Evolutionary conservation across 2,797 vertebrate genomes (phyloP), one percentile per base, ranked within the genome.

Genomic region (Sebastes matsubarae): DNA sequence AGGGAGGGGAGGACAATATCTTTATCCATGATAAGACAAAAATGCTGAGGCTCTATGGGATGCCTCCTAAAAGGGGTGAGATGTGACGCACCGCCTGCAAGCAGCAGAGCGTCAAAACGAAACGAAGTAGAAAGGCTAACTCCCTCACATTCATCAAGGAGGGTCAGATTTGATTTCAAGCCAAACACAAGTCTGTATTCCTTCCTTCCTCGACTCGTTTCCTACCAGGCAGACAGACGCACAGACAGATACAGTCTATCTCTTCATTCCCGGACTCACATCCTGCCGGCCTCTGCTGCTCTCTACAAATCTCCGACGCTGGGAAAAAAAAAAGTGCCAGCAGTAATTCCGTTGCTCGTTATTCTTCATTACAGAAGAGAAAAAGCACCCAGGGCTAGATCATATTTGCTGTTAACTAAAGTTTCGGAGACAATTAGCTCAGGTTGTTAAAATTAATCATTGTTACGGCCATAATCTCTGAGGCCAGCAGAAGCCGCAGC

Each of bases 401-500:
- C 91, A 92, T 93, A 92, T 92, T 94, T 93, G 92, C 93, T 81
- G 92, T 94, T 95, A 95, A 94, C 90, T 93, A 94, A 95, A 93
- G 92, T 95, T 94, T 94, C 70, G 65, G 85, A 93, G 93, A 94
- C 93, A 95, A 95, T 95, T 95, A 95, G 91, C 92, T 67, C 81
- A 81, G 88, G 93, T 93, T 94, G 92, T 95, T 95, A 94, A 95
- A 94, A 95, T 94, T 86, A 95, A 95, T 95, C 93, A 93, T 90
- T 86, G 92, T 92, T 93, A 93, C 80, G 76, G 88, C 86, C 57
- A 55, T 88, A 87, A 92, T 89, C 94, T 91, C 64, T 12, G 69
- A 86, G 90, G 88, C 87, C 79, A 75, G 88, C 86, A 87, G 77
- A 87, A 87, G 87, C 87, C 58, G 25, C 24, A n/a, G 90, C 88